Evolutionary conservation across 1,140 invertebrate species (phyloP).

Genomic region (Leptopilina clavipes): DNA sequence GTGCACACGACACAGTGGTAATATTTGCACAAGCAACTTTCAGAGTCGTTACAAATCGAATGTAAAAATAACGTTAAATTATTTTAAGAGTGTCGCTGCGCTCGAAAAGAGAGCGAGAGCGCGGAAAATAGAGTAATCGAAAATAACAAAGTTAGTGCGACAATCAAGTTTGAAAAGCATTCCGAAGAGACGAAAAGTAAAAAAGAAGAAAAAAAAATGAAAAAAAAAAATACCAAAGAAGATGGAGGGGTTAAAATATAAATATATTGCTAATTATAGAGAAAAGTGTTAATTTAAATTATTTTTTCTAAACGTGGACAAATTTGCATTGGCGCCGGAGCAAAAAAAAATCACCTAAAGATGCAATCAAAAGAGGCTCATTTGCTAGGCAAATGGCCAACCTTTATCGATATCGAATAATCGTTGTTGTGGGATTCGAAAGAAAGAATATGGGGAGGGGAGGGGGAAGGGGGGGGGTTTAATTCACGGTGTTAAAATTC

Average conservation of each 20-base stretch:
- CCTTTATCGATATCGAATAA: constrained; percentile 39
- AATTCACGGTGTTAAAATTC: constrained; percentile 48
- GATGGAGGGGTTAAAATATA: too few relatives aligned
- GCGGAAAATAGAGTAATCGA: constrained; percentile 2
- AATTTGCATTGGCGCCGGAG: neutral
- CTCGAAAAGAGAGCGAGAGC: neutral
- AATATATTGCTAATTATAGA: too few relatives aligned
- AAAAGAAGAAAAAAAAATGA: too few relatives aligned
- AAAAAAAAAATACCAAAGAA: too few relatives aligned
- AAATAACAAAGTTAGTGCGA: neutral
- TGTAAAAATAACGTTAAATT: constrained; percentile 43
- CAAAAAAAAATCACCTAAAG: neutral
- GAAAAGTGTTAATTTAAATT: too few relatives aligned
- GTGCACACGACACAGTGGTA: constrained; percentile 21
- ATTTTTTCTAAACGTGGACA: too few relatives aligned
- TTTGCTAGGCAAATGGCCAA: constrained; percentile 34
- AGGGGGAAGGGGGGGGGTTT: constrained; percentile 35
- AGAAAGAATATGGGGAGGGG: too few relatives aligned
- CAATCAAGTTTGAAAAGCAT: too few relatives aligned
- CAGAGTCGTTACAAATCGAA: constrained; percentile 28
- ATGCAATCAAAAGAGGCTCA: neutral
- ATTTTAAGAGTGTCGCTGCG: constrained; percentile 36
- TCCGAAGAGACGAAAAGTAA: neutral
- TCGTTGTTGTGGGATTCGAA: neutral
- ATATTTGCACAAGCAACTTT: constrained; percentile 23